Evolutionary conservation across 2,797 vertebrate genomes (phyloP), one percentile per base, ranked within the genome.

Genomic region (Hydrolagus colliei): DNA sequence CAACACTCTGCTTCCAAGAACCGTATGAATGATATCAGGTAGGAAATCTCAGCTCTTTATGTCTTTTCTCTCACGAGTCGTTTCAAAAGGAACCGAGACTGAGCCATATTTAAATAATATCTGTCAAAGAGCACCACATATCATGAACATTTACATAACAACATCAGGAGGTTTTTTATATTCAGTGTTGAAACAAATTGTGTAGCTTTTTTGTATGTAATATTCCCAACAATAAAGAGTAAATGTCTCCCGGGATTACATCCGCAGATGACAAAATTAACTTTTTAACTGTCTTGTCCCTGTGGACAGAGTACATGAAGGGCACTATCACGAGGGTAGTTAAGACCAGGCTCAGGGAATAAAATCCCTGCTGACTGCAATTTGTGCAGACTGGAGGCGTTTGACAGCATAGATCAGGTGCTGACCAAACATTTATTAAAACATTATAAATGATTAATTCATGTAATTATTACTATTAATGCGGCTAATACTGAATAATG

Each of bases 361-460:
- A 65, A 80, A 80, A 27, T 80, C 78, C 62, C 62, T 27, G 16
- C 63, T 80, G 75, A 77, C 75, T 80, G 22, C 22, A 65, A 80
- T 32, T 32, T 80, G 78, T 22, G 67, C 78, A 65, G 22, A 35
- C 78, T 80, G 62, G 62, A 32, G 62, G 32, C 22, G 78, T 80
- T 91, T 95, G 94, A 94, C 94, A 95, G 92, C 89, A 90, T 90
- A 82, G 90, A 94, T 95, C 89, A 93, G 92, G 93, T 93, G 91
- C 94, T 94, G 94, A 94, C 93, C 94, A 94, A 95, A 95, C 93
- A 95, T 95, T 95, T 94, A 95, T 93, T 94, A 95, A 95, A 95
- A 95, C 93, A 94, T 94, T 95, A 94, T 92, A 93, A 94, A 94
- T 95, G 94, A 95, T 95, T 92, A 94, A 95, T 95, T 93, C 93